Percentiles rank a stretch among this genome's conserved stretches.
These are phyloP conservation scores for Aegotheles bennettii DNA, from an alignment of 2,113 vertebrate species.

Conservation along the genomic window DNA sequence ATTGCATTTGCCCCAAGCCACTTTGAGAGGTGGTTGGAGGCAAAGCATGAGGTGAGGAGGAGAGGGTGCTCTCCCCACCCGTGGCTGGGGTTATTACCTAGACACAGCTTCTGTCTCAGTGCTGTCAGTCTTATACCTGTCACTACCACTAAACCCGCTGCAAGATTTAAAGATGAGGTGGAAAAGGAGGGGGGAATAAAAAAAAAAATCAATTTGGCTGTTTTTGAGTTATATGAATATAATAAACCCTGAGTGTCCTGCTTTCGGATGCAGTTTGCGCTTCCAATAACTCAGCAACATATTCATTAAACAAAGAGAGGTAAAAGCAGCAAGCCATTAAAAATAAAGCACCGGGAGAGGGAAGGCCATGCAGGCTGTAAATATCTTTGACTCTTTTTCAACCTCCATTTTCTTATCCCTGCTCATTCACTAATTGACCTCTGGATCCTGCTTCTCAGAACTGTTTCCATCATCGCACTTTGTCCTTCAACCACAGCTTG, in stretches of 20 bases:
- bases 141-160: not conserved
- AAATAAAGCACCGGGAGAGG: conserved; percentile 40
- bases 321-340: conserved; percentile 64
- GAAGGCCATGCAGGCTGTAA: conserved; percentile 44
- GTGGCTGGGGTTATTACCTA: not conserved
- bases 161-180: conserved; percentile 39
- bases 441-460: conserved; percentile 19
- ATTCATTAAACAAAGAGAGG: conserved; percentile 66
- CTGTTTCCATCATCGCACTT: not conserved
- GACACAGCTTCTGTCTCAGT: not conserved
- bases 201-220: conserved; percentile 44
- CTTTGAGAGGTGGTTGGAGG: not conserved
- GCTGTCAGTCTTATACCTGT: not conserved
- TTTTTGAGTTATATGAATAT: conserved; percentile 61
- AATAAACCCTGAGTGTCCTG: conserved; percentile 64
- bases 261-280: conserved; percentile 57
- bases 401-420: conserved; percentile 48
- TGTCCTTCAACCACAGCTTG: conserved; percentile 8
- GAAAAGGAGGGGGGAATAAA: not conserved
- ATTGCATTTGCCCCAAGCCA: not conserved
- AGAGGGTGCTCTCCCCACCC: not conserved
- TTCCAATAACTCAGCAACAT: conserved; percentile 65
- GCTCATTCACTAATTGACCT: conserved; percentile 44
- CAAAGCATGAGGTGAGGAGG: not conserved
- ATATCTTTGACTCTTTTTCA: conserved; percentile 63